These are phyloP conservation scores for Nerophis lumbriciformis DNA, from an alignment of 2,113 vertebrate genomes.

Conservation along the genomic window DNA sequence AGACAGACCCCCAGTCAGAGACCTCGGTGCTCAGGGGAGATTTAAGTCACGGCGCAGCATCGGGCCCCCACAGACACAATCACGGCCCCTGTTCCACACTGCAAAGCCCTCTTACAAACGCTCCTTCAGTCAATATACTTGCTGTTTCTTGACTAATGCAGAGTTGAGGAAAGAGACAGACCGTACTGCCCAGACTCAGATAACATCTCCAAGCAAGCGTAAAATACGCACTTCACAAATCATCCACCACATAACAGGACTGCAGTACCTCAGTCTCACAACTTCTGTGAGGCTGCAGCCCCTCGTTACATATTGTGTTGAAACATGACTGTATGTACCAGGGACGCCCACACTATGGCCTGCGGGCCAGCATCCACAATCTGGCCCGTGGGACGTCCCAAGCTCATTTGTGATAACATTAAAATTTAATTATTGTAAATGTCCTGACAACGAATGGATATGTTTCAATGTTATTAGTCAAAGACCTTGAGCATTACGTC, in stretches of 20 bases:
- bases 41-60: conserved; percentile 18
- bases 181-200: conserved; percentile 40
- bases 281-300: conserved; percentile 5
- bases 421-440: too few species aligned
- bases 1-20: conserved; percentile 35
- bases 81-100: conserved; percentile 53
- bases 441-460: too few species aligned
- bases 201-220: conserved; percentile 48
- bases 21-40: conserved; percentile 29
- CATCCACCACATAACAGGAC: conserved; percentile 19
- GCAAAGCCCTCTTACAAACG: conserved; percentile 29
- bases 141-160: conserved; percentile 43
- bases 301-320: background rate
- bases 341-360: too few species aligned
- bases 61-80: conserved; percentile 48
- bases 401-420: too few species aligned
- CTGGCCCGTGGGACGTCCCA: too few species aligned
- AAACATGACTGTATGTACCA: background rate
- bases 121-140: conserved; percentile 52
- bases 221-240: conserved; percentile 49
- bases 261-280: conserved; percentile 22
- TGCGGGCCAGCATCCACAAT: too few species aligned
- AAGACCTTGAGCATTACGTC: too few species aligned
- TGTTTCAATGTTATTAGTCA: too few species aligned
- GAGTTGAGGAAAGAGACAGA: conserved; percentile 31